A percentile compares a stretch with the other conserved stretches of the same genome.
These are phyloP conservation scores for Fulmarus glacialis DNA, from an alignment of 2,113 vertebrate genomes.

Conservation along the genomic window DNA sequence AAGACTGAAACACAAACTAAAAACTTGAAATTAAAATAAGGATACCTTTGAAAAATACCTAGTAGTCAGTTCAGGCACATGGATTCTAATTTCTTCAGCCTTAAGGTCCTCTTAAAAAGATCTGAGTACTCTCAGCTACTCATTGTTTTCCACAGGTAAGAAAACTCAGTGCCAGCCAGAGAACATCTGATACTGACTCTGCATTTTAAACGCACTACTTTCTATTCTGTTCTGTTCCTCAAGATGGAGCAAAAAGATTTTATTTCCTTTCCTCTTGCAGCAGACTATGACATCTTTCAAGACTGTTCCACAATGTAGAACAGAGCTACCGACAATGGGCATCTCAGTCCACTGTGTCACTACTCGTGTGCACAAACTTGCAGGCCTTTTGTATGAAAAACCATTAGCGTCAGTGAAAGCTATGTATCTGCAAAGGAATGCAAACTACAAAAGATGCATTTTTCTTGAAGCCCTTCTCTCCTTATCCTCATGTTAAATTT, in stretches of 20 bases:
- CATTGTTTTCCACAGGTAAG: neutral
- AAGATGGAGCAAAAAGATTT: neutral
- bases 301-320: neutral
- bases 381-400: neutral
- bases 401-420: neutral
- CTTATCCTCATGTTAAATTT: neutral
- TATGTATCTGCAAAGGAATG: neutral
- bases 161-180: neutral
- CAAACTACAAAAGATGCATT: neutral
- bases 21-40: neutral
- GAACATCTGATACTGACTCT: neutral
- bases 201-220: neutral
- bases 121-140: neutral
- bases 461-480: neutral
- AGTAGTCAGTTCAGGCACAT: neutral
- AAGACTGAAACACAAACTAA: neutral
- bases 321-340: neutral
- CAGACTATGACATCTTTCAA: neutral
- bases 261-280: neutral
- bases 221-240: neutral
- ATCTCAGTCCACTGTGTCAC: neutral
- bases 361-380: neutral
- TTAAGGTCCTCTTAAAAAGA: neutral
- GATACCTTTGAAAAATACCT: neutral
- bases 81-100: neutral